Evolutionary conservation across 1,140 invertebrate species (phyloP).

Genomic region (Micrasema minimum): DNA sequence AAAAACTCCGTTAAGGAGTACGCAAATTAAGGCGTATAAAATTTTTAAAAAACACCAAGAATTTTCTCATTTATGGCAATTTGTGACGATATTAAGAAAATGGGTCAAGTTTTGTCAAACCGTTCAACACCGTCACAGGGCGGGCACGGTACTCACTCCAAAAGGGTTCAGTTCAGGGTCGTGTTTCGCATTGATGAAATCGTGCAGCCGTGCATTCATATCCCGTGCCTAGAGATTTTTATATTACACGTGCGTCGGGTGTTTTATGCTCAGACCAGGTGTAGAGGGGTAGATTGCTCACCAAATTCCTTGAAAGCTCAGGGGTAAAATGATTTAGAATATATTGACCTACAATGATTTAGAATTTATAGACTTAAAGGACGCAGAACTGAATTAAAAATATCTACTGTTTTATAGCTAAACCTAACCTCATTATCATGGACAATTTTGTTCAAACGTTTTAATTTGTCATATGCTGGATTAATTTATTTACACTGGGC

Average conservation of each 20-base stretch:
- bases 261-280: conserved; percentile 43
- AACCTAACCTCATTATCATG: too few relatives aligned
- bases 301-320: conserved; percentile 37
- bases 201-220: conserved; percentile 48
- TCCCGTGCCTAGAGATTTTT: conserved; percentile 5
- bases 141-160: conserved; percentile 27
- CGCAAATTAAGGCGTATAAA: too few relatives aligned
- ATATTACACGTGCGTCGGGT: conserved; percentile 35
- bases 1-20: too few relatives aligned
- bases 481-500: too few relatives aligned
- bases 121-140: conserved; percentile 11
- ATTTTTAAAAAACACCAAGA: too few relatives aligned
- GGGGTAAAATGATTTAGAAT: too few relatives aligned
- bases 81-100: not conserved
- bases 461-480: too few relatives aligned
- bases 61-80: not conserved
- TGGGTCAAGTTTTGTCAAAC: conserved; percentile 30
- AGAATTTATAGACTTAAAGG: too few relatives aligned
- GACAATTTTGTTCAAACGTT: too few relatives aligned
- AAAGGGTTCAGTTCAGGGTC: conserved; percentile 34
- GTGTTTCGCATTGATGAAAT: conserved; percentile 49
- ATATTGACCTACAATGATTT: too few relatives aligned
- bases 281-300: conserved; percentile 45
- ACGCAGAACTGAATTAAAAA: too few relatives aligned
- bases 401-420: too few relatives aligned